Evolutionary conservation across 2,797 vertebrate genomes (phyloP), one percentile per base, ranked within the genome.

Genomic region (Chromobotia macracanthus): DNA sequence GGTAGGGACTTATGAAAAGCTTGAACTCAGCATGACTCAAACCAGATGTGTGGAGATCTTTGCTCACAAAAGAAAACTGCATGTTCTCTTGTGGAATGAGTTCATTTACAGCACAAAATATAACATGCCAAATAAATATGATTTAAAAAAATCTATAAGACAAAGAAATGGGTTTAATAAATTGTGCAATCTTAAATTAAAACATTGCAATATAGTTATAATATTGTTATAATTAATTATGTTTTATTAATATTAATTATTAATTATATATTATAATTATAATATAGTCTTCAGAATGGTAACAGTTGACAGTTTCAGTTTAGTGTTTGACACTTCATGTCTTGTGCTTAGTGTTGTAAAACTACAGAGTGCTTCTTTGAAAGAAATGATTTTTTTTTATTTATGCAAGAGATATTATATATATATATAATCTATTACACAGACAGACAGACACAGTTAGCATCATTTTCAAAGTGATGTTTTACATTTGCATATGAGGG

Each of bases 1-100:
- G 75, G 83, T 86, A 72, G 60, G 56, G 19, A 66, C 51, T 75
- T 21, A 23, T 48, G 51, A 76, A 80, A 80, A 70, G 53, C 3
- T 67, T 46, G 51, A 16, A 21, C 60, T 67, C 66, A 72, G 67
- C 44, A 18, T 19, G 25, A 71, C 67, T 66, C 58, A 77, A 50
- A 38, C 60, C 74, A 77, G 69, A 76, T 60, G 69, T 67, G 80
- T 58, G n/a, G 2, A 60, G 10, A 74, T 48, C 53, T 15, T 56
- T 10, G 21, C 75, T 68, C 56, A 38, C 25, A 60, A 68, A 23
- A 38, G 31, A 73, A 60, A 73, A 64, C 71, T 31, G 64, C 11
- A 67, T 67, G 44, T 56, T 21, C 25, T 60, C 41, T 60, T 69
- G 65, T 11, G 51, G 44, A 44, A 44, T 61, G 44, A 75, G 51